Evolutionary conservation across 2,797 vertebrate genomes (phyloP), one percentile per base, ranked within the genome.

Genomic region (Liparis tanakae): DNA sequence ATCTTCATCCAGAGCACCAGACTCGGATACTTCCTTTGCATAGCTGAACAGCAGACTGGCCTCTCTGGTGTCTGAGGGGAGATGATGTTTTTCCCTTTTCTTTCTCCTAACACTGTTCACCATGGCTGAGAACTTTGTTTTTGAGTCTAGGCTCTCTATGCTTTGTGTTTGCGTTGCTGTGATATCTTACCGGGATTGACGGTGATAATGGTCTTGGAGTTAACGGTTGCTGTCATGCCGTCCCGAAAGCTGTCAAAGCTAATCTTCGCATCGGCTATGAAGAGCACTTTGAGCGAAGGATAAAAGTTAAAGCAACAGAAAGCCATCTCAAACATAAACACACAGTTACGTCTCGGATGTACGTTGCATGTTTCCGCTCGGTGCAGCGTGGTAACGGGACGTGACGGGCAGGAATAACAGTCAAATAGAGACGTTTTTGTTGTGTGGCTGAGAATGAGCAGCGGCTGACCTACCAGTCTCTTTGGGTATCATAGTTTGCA

Each of bases 171-270:
- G 68, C 20, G 54, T 14, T 33, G n/a, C 54, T 65, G 58, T 67
- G 59, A 71, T 58, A 30, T 84, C 92, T 93, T 93, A 99, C 98
- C 97, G 81, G 98, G 98, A 80, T 99, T 98, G 62, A 96, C 91
- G 56, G 98, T 99, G 79, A 99, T 95, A 79, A 99, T 96, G 79
- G 96, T 98, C 93, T 96, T 99, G 37, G 96, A 96, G 86, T 94
- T 97, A 74, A 96, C 94, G 15, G 96, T 96, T 74, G 98, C 97
- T 68, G 93, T 89, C 98, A 99, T 99, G 84, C 94, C 84, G 70
- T 95, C 96, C 82, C 96, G 96, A 89, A 96, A 99, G 89, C 93
- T 96, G 93, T 99, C 97, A 93, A 96, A 98, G 88, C 89, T 96
- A 84, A 98, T 96, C 89, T 96, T 96, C 56, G 95, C 93, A 54